These are phyloP conservation scores for Drosophila quasianomalipes DNA, from an alignment of 2,888 invertebrate species.

Conservation along the genomic window DNA sequence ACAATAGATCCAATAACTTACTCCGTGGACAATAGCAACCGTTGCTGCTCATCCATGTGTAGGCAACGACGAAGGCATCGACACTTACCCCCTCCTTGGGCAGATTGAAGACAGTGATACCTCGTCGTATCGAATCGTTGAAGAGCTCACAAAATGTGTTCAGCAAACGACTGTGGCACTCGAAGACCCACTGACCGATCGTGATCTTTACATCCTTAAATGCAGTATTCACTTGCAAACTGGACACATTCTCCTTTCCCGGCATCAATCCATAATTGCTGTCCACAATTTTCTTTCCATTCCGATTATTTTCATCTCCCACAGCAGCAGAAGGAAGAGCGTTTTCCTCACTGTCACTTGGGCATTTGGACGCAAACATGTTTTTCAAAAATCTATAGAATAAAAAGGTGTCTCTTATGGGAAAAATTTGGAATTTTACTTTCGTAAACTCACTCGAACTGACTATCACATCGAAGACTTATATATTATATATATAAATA, in stretches of 20 bases:
- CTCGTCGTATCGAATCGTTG: background rate
- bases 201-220: background rate
- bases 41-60: slow-evolving; percentile 7
- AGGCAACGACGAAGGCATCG: background rate
- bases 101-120: background rate
- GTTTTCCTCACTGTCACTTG: background rate
- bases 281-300: background rate
- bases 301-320: background rate
- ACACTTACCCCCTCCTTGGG: background rate
- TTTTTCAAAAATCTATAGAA: background rate
- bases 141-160: background rate
- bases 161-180: slow-evolving; percentile 10
- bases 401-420: background rate
- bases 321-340: background rate
- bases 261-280: background rate
- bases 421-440: background rate
- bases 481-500: no score
- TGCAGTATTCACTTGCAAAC: background rate
- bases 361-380: background rate
- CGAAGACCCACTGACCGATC: background rate
- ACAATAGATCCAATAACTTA: background rate
- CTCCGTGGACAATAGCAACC: background rate
- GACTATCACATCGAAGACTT: background rate
- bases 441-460: background rate
- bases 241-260: background rate